A percentile compares a stretch with the other conserved stretches of the same genome.
These are phyloP conservation scores for Bombus affinis DNA, from an alignment of 1,140 invertebrate genomes.

Conservation along the genomic window DNA sequence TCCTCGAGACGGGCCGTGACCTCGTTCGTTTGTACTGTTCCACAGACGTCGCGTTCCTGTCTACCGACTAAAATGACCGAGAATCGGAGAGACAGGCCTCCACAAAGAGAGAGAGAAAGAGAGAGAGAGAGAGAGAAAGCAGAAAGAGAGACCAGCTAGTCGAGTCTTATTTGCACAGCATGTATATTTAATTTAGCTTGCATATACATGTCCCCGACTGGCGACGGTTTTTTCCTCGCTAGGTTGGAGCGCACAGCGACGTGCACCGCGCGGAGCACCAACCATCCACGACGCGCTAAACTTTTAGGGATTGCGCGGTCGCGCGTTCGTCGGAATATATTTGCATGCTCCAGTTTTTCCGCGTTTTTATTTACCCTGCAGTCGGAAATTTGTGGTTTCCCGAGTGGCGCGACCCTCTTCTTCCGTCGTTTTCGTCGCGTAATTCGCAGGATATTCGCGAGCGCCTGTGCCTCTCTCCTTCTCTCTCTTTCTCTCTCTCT, in stretches of 20 bases:
- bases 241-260: not conserved
- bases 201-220: constrained; percentile 56
- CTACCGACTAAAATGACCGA: constrained; percentile 27
- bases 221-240: constrained; percentile 49
- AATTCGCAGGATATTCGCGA: constrained; percentile 18
- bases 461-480: too few species aligned
- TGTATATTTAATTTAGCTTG: constrained; percentile 69
- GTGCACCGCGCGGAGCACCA: not conserved
- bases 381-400: constrained; percentile 60
- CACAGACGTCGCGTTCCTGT: constrained; percentile 26
- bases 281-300: constrained; percentile 52
- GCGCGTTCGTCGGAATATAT: constrained; percentile 64
- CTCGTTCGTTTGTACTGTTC: constrained; percentile 8
- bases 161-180: constrained; percentile 65
- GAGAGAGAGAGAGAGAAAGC: not conserved
- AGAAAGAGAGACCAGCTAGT: constrained; percentile 28
- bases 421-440: constrained; percentile 10
- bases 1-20: constrained; percentile 25
- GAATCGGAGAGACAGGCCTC: constrained; percentile 27
- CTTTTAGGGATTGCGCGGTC: constrained; percentile 65
- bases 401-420: constrained; percentile 15
- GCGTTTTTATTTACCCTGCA: constrained; percentile 64
- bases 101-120: not conserved
- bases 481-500: not conserved
- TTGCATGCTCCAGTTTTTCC: constrained; percentile 68